Base-by-base conservation (phyloP, 2,113 vertebrate species). In the Quiscalus mexicanus region DNA sequence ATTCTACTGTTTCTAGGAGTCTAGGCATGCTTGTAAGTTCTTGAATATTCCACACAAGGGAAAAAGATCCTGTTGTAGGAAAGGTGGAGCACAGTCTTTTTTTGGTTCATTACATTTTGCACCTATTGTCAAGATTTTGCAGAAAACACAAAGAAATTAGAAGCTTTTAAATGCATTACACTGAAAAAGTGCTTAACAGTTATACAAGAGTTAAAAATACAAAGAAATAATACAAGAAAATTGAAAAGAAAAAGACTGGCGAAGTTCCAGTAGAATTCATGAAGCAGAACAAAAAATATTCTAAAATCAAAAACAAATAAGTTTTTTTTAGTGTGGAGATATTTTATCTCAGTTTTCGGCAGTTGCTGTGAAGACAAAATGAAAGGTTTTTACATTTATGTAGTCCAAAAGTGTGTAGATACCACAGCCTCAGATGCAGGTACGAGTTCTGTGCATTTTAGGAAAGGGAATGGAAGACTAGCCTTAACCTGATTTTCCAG, bases 291-390 rank as follows among this genome's bases (percentile, higher is more conserved):
- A 68, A 18, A 23, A 89, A 60, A 24, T 7, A 60, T 47, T 68
- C 53, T 73, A 53, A 41, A 93, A 86, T 31, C 3, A 31, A 41
- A 79, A 77, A 4, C 5, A 71, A 65, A 5, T 7, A 13, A 28
- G 0, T 18, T 49, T 23, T n/a, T 71, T 63, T 53, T 37, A 45
- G 23, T 1, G 1, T 1, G 1, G 10, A 44, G 19, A 23, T 60
- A 68, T 89, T 91, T 83, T 69, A 8, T 23, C 9, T 49, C 6
- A 8, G 16, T 41, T 65, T 73, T 73, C 16, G 56, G 20, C 15
- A 65, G n/a, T 12, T 88, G 5, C 8, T 67, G 3, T 20, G 56
- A 65, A 69, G 24, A 65, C 12, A 62, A 88, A 90, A 56, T 53
- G 6, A 55, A 88, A 73, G 1, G 2, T 8, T 21, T 73, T 80